These are phyloP conservation scores for Agrochola lychnidis DNA, from an alignment of 2,888 invertebrate genomes.

Conservation along the genomic window DNA sequence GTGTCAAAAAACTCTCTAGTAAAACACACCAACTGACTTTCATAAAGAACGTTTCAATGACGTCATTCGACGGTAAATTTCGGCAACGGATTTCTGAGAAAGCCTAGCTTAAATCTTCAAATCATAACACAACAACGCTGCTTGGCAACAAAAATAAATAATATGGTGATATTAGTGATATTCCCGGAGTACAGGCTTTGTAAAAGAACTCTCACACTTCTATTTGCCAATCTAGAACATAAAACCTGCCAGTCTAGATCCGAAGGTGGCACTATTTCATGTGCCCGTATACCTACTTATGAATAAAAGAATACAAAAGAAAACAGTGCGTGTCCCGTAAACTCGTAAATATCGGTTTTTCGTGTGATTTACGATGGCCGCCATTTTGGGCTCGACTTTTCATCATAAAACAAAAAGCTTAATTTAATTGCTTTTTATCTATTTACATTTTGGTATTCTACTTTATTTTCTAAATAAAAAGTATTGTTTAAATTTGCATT, in stretches of 20 bases:
- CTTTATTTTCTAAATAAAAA: neutral
- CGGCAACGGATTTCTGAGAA: neutral
- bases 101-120: neutral
- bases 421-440: slow-evolving; percentile 22
- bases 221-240: neutral
- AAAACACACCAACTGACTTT: too few species aligned
- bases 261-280: slow-evolving; percentile 21
- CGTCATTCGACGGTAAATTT: too few species aligned
- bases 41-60: too few species aligned
- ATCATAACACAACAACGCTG: neutral
- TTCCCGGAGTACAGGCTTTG: neutral
- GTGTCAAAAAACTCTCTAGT: too few species aligned
- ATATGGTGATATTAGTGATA: neutral
- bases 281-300: slow-evolving; percentile 6
- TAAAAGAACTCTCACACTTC: neutral
- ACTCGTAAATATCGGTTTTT: slow-evolving; percentile 57
- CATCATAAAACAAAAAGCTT: slow-evolving; percentile 37
- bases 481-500: neutral
- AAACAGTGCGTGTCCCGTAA: slow-evolving; percentile 45
- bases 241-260: neutral
- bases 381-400: slow-evolving; percentile 32
- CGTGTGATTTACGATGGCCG: slow-evolving; percentile 52
- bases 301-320: slow-evolving; percentile 35
- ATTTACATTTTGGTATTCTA: slow-evolving; percentile 1
- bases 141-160: neutral